A percentile compares a stretch with the other conserved stretches of the same genome.
Evolutionary conservation across 2,888 invertebrate genomes (phyloP).

Genomic region (Drosophila ochracea): DNA sequence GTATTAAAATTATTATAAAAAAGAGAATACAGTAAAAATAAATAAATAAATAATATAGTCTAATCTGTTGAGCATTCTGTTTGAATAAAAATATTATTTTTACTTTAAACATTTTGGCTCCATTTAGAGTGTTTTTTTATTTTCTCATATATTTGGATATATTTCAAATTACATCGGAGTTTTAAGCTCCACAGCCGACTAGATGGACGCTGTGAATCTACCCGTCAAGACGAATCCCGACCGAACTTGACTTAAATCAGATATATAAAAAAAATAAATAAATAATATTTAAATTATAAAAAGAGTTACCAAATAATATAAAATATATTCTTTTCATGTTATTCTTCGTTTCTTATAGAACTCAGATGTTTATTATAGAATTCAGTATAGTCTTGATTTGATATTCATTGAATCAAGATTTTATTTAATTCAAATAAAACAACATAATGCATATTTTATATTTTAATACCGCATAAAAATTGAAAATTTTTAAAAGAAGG

Average conservation of each 20-base stretch:
- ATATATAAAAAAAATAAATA: background rate
- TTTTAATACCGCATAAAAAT: background rate
- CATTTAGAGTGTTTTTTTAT: background rate
- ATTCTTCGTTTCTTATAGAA: background rate
- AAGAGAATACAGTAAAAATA: background rate
- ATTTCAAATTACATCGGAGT: background rate
- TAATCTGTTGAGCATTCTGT: background rate
- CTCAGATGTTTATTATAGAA: no score
- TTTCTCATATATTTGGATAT: background rate
- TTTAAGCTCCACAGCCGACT: background rate
- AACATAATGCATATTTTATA: background rate
- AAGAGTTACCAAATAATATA: background rate
- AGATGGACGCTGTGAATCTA: background rate
- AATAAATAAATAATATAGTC: background rate
- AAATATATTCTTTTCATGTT: no score
- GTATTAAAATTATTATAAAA: background rate
- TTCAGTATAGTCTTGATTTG: background rate
- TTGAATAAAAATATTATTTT: background rate
- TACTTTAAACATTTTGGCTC: background rate
- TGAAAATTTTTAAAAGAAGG: background rate
- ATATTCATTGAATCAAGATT: background rate
- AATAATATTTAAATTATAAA: background rate
- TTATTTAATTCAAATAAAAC: background rate
- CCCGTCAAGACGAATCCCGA: background rate
- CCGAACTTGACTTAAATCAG: background rate